phyloP scores from a whole-genome alignment of 2,113 vertebrate species.

The Dipodomys merriami region DNA sequence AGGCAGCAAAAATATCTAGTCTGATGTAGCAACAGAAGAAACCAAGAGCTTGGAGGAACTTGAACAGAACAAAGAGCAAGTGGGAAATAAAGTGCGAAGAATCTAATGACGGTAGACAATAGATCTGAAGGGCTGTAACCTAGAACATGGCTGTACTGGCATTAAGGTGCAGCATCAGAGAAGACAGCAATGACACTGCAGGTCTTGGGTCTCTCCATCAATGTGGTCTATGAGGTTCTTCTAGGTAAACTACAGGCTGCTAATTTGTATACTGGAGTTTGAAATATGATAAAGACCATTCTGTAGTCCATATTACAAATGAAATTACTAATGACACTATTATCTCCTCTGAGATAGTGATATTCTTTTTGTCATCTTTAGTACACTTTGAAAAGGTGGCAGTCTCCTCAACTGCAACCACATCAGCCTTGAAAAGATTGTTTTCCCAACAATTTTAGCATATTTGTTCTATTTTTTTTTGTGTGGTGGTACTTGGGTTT shows the following conservation, averaged over 20 bases:
- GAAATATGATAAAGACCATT: constrained; percentile 5
- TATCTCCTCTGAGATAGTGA: constrained; percentile 32
- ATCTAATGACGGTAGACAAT: neutral
- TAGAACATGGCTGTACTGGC: neutral
- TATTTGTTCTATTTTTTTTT: neutral
- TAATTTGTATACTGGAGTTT: neutral
- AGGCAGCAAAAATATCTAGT: neutral
- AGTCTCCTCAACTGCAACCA: neutral
- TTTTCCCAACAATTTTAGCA: neutral
- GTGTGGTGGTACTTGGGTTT: neutral
- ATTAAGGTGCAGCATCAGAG: constrained; percentile 12
- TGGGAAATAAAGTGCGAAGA: neutral
- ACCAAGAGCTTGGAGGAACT: neutral
- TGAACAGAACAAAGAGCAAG: constrained; percentile 34
- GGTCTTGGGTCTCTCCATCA: neutral
- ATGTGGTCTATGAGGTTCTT: neutral
- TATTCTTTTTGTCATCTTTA: constrained; percentile 25
- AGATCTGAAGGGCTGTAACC: neutral
- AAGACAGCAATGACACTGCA: neutral
- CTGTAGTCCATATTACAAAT: neutral
- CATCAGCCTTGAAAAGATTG: neutral
- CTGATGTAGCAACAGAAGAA: neutral
- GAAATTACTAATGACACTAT: constrained; percentile 6
- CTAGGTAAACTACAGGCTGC: neutral
- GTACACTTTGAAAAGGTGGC: neutral